Evolutionary conservation across 2,888 invertebrate genomes (phyloP).

Genomic region (Globia sparganii): DNA sequence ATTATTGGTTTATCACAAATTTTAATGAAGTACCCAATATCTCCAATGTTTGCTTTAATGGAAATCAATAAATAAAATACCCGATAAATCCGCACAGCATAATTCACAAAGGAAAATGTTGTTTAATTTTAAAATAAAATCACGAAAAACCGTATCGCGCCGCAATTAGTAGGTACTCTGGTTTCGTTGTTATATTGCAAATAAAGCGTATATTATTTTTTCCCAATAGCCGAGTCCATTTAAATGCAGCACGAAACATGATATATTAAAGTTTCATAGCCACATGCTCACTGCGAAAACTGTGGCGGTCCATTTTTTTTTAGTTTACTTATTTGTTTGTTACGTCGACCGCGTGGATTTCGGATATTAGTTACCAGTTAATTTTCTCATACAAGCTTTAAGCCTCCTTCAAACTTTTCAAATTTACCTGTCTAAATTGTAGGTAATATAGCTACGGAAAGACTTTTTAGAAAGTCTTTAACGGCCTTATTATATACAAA

Average conservation of each 20-base stretch:
- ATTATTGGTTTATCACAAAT: constrained; percentile 14
- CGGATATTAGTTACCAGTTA: constrained; percentile 7
- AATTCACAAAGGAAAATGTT: constrained; percentile 16
- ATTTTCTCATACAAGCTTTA: constrained; percentile 1
- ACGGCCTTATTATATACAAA: too few relatives aligned
- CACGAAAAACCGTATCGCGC: constrained; percentile 2
- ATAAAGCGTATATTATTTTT: constrained; percentile 58
- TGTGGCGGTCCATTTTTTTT: constrained; percentile 27
- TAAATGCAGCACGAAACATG: constrained; percentile 57
- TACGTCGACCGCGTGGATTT: constrained; percentile 6
- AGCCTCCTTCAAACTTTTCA: neutral
- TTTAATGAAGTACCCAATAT: constrained; percentile 15
- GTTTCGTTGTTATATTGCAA: constrained; percentile 40
- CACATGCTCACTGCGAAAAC: constrained; percentile 42
- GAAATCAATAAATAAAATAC: constrained; percentile 8
- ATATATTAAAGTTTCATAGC: constrained; percentile 62
- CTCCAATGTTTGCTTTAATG: constrained; percentile 9
- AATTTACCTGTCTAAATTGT: neutral
- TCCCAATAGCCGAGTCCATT: constrained; percentile 57
- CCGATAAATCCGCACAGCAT: constrained; percentile 30
- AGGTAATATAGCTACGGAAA: too few relatives aligned
- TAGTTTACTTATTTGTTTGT: constrained; percentile 9
- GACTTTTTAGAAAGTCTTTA: too few relatives aligned
- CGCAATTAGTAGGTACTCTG: constrained; percentile 45
- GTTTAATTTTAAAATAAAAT: constrained; percentile 30